phyloP scores from a whole-genome alignment of 2,113 vertebrate genomes.

The Rhea pennata region DNA sequence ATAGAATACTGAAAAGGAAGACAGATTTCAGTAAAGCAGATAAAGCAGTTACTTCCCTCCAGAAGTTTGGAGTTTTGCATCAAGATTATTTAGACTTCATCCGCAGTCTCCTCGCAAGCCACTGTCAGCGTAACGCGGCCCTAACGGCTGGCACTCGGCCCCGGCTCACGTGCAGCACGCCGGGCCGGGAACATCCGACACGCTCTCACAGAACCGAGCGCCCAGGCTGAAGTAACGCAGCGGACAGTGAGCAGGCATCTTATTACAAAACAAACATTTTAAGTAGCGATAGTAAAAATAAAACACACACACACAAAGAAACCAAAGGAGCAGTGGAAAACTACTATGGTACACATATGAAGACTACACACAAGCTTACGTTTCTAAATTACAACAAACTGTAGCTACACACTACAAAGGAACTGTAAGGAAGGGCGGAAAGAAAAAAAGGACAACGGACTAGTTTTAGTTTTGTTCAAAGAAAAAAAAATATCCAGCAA shows the following conservation, averaged over 20 bases:
- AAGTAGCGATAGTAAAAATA: accelerated
- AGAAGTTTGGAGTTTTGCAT: neutral
- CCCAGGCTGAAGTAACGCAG: neutral
- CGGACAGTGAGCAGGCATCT: accelerated
- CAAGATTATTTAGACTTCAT: neutral
- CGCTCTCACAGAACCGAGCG: too few relatives aligned
- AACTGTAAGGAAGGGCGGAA: neutral
- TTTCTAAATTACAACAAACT: too few relatives aligned
- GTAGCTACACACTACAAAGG: neutral
- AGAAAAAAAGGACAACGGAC: neutral
- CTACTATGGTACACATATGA: accelerated
- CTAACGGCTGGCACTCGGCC: neutral
- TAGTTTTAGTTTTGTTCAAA: neutral
- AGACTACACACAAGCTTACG: neutral
- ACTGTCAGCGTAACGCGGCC: neutral
- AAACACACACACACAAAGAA: neutral
- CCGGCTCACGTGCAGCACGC: too few relatives aligned
- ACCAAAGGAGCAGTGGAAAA: neutral
- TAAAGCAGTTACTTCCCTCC: neutral
- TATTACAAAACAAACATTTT: neutral
- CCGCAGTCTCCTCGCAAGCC: neutral
- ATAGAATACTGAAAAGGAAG: neutral
- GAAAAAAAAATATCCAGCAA: neutral
- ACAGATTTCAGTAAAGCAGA: neutral
- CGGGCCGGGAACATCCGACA: too few relatives aligned